These are phyloP conservation scores for Chauna torquata DNA, from an alignment of 2,113 vertebrate genomes.

Conservation along the genomic window DNA sequence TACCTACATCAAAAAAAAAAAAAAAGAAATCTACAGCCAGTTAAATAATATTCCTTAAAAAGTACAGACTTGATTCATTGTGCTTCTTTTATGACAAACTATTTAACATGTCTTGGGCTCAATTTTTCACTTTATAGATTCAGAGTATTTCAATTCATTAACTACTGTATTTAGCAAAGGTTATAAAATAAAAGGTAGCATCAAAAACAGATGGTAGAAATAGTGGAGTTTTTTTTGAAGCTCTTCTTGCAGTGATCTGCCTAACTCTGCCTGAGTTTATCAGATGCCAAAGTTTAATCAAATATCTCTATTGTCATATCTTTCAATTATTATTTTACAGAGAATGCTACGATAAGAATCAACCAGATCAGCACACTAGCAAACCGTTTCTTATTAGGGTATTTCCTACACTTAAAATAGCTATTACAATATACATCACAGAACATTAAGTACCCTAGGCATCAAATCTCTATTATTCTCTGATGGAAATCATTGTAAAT, in stretches of 20 bases:
- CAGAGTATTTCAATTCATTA: background rate
- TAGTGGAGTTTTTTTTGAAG: background rate
- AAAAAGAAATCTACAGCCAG: background rate
- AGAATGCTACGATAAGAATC: conserved; percentile 39
- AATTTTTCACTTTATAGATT: background rate
- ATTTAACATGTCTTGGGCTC: background rate
- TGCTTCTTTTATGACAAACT: background rate
- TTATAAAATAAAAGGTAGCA: background rate
- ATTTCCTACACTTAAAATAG: conserved; percentile 56
- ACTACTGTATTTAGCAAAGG: background rate
- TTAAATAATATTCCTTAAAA: background rate
- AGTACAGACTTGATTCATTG: background rate
- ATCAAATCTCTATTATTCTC: conserved; percentile 8
- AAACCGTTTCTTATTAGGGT: conserved; percentile 40
- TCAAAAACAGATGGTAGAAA: background rate
- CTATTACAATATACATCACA: conserved; percentile 15
- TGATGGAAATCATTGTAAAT: background rate
- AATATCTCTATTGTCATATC: conserved; percentile 25
- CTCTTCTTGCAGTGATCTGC: background rate
- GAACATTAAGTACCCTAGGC: conserved; percentile 10
- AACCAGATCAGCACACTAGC: background rate
- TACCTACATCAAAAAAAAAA: background rate
- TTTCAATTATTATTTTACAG: conserved; percentile 51
- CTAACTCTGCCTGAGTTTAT: background rate
- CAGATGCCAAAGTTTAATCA: background rate